These are phyloP conservation scores for Cydia fagiglandana DNA, from an alignment of 1,140 invertebrate genomes.

Conservation along the genomic window DNA sequence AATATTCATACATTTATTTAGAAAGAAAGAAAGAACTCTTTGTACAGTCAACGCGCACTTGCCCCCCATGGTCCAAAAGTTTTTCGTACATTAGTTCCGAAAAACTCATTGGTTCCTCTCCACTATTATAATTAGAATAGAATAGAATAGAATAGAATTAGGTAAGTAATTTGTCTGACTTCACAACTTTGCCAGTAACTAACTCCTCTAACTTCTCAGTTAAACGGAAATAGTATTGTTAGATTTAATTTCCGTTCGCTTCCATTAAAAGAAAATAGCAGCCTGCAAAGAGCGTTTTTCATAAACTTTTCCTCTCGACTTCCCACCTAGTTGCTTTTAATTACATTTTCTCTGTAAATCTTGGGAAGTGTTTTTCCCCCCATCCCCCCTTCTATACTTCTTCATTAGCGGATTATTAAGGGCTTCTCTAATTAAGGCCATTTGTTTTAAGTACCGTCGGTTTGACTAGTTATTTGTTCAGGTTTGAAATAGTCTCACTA, in stretches of 20 bases:
- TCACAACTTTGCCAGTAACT: no score
- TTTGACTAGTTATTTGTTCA: not conserved
- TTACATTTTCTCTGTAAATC: constrained; percentile 8
- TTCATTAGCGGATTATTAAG: constrained; percentile 1
- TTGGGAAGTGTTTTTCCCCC: not conserved
- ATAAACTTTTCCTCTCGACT: not conserved
- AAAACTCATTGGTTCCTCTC: no score
- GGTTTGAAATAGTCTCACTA: not conserved
- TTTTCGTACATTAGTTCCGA: no score
- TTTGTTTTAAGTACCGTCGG: not conserved
- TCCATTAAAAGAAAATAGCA: not conserved
- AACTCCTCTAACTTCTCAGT: no score
- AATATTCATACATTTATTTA: no score
- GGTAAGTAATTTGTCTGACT: no score
- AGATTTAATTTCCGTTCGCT: not conserved
- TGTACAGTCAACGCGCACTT: no score
- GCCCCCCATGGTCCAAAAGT: no score
- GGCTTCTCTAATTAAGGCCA: constrained; percentile 4
- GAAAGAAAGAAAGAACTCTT: no score
- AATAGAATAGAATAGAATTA: no score
- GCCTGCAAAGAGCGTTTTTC: not conserved
- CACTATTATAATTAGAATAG: no score
- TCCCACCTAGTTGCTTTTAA: constrained; percentile 6
- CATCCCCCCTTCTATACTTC: not conserved
- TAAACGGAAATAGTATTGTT: not conserved